phyloP scores from a whole-genome alignment of 1,140 invertebrate genomes.

The Phymorhynchus buccinoides region DNA sequence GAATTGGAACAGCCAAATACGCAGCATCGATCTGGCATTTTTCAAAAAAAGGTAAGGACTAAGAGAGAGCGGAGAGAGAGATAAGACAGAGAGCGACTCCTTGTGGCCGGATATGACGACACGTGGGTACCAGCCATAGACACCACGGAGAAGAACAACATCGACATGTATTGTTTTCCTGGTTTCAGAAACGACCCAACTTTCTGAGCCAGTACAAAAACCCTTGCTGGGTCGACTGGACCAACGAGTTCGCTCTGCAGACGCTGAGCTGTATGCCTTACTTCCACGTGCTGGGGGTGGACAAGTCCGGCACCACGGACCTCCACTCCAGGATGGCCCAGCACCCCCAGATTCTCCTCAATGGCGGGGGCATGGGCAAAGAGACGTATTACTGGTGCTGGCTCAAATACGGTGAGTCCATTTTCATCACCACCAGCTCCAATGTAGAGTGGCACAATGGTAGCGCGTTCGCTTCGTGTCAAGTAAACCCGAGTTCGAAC shows the following conservation, averaged over 20 bases:
- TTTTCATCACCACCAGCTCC: no score
- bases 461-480: no score
- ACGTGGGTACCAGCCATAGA: no score
- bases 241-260: neutral
- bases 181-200: slow-evolving; percentile 49
- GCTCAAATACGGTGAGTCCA: slow-evolving; percentile 60
- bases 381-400: slow-evolving; percentile 67
- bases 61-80: no score
- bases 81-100: no score
- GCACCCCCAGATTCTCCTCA: slow-evolving; percentile 57
- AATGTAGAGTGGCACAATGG: no score
- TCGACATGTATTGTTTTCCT: neutral
- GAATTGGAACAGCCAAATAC: no score
- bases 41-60: no score
- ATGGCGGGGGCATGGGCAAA: slow-evolving; percentile 54
- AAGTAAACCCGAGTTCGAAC: no score
- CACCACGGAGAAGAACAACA: no score
- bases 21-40: no score
- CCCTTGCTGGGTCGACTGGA: slow-evolving; percentile 56
- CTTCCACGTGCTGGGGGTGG: slow-evolving; percentile 61
- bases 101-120: no score
- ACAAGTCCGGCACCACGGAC: slow-evolving; percentile 65
- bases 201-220: slow-evolving; percentile 58
- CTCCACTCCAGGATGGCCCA: slow-evolving; percentile 52
- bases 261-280: slow-evolving; percentile 58